Base-by-base conservation (phyloP, 2,797 vertebrate genomes). In the Melanotaenia boesemani region DNA sequence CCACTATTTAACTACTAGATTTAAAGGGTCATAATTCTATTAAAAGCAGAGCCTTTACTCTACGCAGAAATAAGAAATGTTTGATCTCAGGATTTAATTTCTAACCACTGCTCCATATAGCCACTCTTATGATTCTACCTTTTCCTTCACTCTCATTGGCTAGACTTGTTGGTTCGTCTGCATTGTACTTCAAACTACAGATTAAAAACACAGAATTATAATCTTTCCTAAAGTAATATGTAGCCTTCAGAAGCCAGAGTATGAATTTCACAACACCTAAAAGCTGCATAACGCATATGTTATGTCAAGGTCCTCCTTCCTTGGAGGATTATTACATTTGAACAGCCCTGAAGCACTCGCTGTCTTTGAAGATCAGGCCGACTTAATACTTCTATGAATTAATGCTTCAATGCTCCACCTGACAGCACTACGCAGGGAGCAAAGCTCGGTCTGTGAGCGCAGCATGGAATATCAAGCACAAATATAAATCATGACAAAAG, bases 291-390 rank as follows among this genome's bases (percentile, higher is more conserved):
- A 62, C 39, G 34, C 34, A 44, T 3, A 56, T 67, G 39, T 64
- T 66, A 60, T 69, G 60, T 74, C 70, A 72, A 57, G 58, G 55
- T 37, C 44, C 63, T 37, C 62, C 52, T 63, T 73, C 60, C 39
- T 30, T 34, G 28, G 7, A 20, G 50, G 70, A 74, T 79, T 74
- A 83, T 63, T 60, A 62, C 32, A 68, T 70, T 24, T 74, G 63
- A 74, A 36, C 52, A 48, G 57, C 1, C 13, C 50, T 71, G 66
- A 79, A 78, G 83, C 2, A 0, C 58, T 72, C 0, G 2, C 3
- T 37, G 72, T 46, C 65, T 77, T 70, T 84, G 70, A 84, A 77
- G 71, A 75, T 77, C 62, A 59, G 48, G 2, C 22, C 24, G 61
- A n/a, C 11, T 72, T 30, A 70, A 75, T 72, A 52, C 39, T 63